phyloP scores from a whole-genome alignment of 1,140 invertebrate species.

The Patella vulgata region DNA sequence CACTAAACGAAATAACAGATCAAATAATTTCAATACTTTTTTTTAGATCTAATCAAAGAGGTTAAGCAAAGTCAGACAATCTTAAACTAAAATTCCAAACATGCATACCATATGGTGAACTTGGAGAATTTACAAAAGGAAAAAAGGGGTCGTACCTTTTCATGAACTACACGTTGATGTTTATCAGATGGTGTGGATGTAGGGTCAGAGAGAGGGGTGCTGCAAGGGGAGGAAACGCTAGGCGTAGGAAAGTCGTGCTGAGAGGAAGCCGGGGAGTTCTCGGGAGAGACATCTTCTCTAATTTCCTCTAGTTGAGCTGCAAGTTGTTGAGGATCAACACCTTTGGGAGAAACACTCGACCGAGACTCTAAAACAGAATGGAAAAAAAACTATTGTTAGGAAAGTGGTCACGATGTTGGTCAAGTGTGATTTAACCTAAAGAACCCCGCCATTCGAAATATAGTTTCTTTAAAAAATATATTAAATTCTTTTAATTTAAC shows the following conservation, averaged over 20 bases:
- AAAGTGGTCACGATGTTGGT: no score
- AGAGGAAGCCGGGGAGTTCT: constrained; percentile 55
- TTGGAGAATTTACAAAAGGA: no score
- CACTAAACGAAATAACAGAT: no score
- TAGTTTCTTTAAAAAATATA: no score
- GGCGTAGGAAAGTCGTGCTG: constrained; percentile 58
- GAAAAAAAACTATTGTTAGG: not conserved
- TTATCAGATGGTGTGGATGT: constrained; percentile 56
- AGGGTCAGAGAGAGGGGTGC: constrained; percentile 57
- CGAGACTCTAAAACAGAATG: not conserved
- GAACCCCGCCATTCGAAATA: no score
- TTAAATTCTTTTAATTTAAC: not conserved
- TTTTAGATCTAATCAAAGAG: no score
- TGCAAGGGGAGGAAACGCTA: constrained; percentile 60
- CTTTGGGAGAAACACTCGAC: constrained; percentile 23
- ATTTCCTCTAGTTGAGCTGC: constrained; percentile 60
- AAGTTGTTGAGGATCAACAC: constrained; percentile 55
- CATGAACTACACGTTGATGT: constrained; percentile 22
- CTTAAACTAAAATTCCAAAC: no score
- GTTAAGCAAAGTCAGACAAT: no score
- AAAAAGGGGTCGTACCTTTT: no score
- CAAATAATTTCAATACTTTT: no score
- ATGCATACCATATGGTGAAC: no score
- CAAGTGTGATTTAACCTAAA: no score
- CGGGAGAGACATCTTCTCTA: constrained; percentile 49